These are phyloP conservation scores for Ectemnius cavifrons DNA, from an alignment of 2,888 invertebrate genomes.

Conservation along the genomic window DNA sequence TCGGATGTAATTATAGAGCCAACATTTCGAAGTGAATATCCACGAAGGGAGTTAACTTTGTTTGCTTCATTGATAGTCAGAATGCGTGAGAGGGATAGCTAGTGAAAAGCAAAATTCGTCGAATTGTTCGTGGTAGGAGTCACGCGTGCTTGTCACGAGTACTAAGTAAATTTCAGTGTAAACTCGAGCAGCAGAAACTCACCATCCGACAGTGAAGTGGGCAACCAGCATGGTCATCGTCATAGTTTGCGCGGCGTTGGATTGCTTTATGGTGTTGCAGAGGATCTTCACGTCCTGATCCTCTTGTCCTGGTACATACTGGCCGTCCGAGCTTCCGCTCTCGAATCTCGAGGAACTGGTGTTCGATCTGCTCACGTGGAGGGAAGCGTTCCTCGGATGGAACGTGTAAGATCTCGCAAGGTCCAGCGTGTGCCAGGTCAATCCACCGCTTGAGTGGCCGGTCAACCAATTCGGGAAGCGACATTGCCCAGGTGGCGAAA, in stretches of 20 bases:
- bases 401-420: conserved; percentile 91
- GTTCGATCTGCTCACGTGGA: conserved; percentile 82
- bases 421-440: conserved; percentile 91
- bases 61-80: too few species aligned
- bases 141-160: too few species aligned
- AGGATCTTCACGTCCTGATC: conserved; percentile 75
- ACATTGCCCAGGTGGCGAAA: conserved; percentile 86
- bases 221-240: conserved; percentile 83
- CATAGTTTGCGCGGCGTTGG: conserved; percentile 77
- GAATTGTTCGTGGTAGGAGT: too few species aligned
- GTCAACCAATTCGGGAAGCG: conserved; percentile 94
- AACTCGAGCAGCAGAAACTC: conserved; percentile 61
- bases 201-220: conserved; percentile 88
- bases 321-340: conserved; percentile 65
- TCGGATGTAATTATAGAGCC: too few species aligned
- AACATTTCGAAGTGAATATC: too few species aligned
- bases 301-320: conserved; percentile 72
- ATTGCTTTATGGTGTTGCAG: conserved; percentile 74
- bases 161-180: not conserved
- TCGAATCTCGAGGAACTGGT: conserved; percentile 69
- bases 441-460: conserved; percentile 80
- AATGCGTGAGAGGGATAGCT: too few species aligned
- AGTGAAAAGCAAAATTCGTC: too few species aligned
- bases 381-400: conserved; percentile 88
- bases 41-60: too few species aligned